phyloP scores from a whole-genome alignment of 30 jellyfish, hydroid and myxozoan species.

The Rhopilema esculentum region DNA sequence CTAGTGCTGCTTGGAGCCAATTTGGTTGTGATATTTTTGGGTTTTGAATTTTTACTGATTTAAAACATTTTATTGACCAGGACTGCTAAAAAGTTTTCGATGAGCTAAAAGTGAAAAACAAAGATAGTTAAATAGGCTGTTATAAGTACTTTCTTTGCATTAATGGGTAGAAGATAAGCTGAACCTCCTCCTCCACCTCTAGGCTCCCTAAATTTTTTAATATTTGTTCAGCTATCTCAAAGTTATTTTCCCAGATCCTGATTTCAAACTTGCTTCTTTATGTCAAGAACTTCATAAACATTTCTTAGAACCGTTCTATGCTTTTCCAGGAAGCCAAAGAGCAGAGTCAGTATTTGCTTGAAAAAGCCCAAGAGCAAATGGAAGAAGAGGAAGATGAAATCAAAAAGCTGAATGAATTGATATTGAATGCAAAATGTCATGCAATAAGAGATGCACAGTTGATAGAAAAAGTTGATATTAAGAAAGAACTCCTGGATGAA shows the following conservation, averaged over 20 bases:
- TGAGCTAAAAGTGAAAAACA: too few relatives aligned
- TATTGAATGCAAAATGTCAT: constrained; percentile 97
- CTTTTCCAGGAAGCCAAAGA: constrained; percentile 92
- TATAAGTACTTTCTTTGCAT: too few relatives aligned
- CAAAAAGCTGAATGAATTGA: constrained; percentile 90
- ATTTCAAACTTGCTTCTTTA: too few relatives aligned
- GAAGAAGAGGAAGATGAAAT: constrained; percentile 99
- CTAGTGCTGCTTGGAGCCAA: not conserved
- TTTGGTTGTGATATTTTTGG: not conserved
- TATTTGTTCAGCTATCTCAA: too few relatives aligned
- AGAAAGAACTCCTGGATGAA: constrained; percentile 93
- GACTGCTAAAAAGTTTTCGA: too few relatives aligned
- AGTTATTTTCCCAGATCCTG: too few relatives aligned
- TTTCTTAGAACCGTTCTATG: not conserved
- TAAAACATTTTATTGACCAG: too few relatives aligned
- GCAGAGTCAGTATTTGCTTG: constrained; percentile 85
- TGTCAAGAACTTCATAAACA: too few relatives aligned
- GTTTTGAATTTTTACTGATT: too few relatives aligned
- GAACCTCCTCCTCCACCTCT: not conserved
- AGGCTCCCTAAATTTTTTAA: too few relatives aligned
- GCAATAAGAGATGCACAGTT: constrained; percentile 98
- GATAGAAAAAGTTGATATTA: constrained; percentile 92
- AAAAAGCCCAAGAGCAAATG: constrained; percentile 96
- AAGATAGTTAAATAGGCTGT: too few relatives aligned
- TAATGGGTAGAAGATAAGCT: not conserved